Evolutionary conservation across 2,797 vertebrate genomes (phyloP).

Genomic region (Pipistrellus nathusii): DNA sequence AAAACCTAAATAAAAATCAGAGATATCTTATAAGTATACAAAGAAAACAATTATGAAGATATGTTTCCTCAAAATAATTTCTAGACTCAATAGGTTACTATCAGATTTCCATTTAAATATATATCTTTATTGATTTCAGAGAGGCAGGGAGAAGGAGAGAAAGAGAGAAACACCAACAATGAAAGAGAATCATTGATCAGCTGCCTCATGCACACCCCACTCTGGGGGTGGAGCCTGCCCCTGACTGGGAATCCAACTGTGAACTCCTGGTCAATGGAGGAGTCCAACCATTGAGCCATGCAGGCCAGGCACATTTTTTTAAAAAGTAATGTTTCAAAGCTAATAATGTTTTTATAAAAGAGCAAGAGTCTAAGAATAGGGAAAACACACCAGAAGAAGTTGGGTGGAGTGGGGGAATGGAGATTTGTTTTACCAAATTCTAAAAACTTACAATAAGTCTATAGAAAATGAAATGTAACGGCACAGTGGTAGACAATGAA

Average conservation of each 20-base stretch:
- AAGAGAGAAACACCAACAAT: too few species aligned
- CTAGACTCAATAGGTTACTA: background rate
- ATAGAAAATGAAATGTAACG: background rate
- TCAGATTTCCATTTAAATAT: background rate
- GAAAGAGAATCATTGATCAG: too few species aligned
- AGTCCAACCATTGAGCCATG: too few species aligned
- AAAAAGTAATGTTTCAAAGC: background rate
- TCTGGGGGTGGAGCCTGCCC: too few species aligned
- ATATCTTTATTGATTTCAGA: too few species aligned
- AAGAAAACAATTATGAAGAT: background rate
- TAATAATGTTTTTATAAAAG: background rate
- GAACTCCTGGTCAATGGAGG: too few species aligned
- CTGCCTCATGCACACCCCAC: too few species aligned
- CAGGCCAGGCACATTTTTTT: background rate
- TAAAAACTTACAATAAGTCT: background rate
- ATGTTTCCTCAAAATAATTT: background rate
- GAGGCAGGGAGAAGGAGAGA: too few species aligned
- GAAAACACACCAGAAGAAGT: background rate
- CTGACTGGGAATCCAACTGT: too few species aligned
- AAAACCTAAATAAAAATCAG: background rate
- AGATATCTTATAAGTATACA: background rate
- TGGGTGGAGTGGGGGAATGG: background rate
- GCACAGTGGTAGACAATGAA: background rate
- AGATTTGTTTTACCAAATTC: background rate
- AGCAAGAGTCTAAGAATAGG: background rate